Evolutionary conservation across 30 jellyfish, hydroid and myxozoan species (phyloP).

Genomic region (Mastigias papua): DNA sequence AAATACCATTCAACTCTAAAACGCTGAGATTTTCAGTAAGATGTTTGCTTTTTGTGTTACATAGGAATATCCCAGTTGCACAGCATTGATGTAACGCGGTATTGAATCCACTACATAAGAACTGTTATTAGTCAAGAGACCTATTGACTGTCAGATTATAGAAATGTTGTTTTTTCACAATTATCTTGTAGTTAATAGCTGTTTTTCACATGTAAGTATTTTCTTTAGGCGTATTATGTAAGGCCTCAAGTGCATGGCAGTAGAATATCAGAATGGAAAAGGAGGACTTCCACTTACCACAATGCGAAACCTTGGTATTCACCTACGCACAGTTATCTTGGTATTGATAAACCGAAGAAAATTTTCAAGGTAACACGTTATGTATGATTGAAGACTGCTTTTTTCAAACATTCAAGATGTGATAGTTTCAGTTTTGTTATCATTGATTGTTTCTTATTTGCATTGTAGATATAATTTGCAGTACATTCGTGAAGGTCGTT

Average conservation of each 20-base stretch:
- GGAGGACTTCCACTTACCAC: conserved; percentile 13
- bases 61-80: no score
- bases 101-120: no score
- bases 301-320: conserved; percentile 88
- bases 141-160: no score
- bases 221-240: conserved; percentile 37
- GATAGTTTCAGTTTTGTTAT: not conserved
- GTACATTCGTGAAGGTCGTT: no score
- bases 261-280: not conserved
- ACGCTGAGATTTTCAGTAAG: conserved; percentile 61
- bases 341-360: conserved; percentile 37
- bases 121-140: no score
- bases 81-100: no score
- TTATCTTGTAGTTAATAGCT: not conserved
- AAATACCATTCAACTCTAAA: conserved; percentile 75
- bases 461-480: no score
- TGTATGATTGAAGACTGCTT: not conserved
- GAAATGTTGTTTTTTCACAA: no score
- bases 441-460: not conserved
- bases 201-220: not conserved
- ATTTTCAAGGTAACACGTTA: conserved; percentile 47
- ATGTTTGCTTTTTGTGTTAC: not conserved
- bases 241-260: conserved; percentile 44
- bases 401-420: conserved; percentile 17
- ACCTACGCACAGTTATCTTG: conserved; percentile 84